phyloP scores from a whole-genome alignment of 2,797 vertebrate species.

The Gorsachius magnificus region DNA sequence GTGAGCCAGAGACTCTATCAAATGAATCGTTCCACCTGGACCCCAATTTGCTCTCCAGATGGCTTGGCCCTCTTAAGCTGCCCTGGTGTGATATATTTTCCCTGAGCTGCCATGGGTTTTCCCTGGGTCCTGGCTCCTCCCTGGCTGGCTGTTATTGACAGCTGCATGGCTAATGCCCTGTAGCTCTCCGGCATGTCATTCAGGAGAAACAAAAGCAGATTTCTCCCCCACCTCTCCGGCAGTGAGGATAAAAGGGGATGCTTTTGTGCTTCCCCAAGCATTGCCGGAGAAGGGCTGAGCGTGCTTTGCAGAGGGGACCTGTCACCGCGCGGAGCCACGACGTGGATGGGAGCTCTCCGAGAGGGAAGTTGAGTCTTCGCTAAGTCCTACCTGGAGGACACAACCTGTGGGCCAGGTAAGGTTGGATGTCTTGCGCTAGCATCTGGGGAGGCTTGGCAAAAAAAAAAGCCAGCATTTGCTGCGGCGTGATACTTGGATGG shows the following conservation, averaged over 20 bases:
- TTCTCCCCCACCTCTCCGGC: not conserved
- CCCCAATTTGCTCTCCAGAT: conserved; percentile 44
- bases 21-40: not conserved
- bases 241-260: conserved; percentile 29
- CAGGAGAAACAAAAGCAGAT: conserved; percentile 47
- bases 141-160: conserved; percentile 8
- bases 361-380: not conserved
- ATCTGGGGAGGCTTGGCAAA: not conserved
- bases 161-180: conserved; percentile 36
- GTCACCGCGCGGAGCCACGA: fast-evolving
- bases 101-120: not conserved
- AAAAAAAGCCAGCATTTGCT: fast-evolving
- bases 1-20: not conserved
- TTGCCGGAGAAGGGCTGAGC: not conserved
- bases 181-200: conserved; percentile 24
- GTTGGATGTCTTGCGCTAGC: not conserved
- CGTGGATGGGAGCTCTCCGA: not conserved
- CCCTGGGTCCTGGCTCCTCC: not conserved
- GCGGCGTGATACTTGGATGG: not conserved
- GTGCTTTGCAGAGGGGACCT: not conserved
- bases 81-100: not conserved
- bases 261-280: not conserved
- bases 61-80: not conserved
- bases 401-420: not conserved
- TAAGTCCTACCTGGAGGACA: not conserved